Evolutionary conservation across 2,113 vertebrate species (phyloP).

Genomic region (Myrmecobius fasciatus): DNA sequence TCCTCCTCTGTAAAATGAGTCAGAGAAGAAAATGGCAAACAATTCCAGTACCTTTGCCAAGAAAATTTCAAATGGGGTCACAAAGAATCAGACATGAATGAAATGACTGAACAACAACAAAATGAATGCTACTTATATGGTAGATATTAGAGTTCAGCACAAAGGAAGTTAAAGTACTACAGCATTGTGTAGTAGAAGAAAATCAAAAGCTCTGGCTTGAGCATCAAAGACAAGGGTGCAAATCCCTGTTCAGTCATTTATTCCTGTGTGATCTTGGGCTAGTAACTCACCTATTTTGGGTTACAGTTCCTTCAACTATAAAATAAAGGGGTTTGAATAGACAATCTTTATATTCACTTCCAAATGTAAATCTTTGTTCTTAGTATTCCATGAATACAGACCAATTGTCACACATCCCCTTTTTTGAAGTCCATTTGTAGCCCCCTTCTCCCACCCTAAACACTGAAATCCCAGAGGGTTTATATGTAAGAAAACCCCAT

Average conservation of each 20-base stretch:
- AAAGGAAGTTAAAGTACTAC: neutral
- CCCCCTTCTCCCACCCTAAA: neutral
- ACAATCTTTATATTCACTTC: neutral
- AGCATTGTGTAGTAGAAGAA: neutral
- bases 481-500: neutral
- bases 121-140: neutral
- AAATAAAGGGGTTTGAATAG: neutral
- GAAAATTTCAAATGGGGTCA: neutral
- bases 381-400: neutral
- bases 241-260: neutral
- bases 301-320: neutral
- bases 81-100: neutral
- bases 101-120: neutral
- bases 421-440: neutral
- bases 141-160: neutral
- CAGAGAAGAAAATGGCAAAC: neutral
- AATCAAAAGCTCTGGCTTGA: neutral
- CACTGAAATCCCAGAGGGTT: neutral
- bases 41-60: neutral
- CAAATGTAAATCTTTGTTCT: neutral
- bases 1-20: slow-evolving; percentile 31
- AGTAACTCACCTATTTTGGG: neutral
- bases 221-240: neutral
- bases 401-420: neutral
- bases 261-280: neutral